phyloP scores from a whole-genome alignment of 2,888 invertebrate genomes.

The Drosophila hawaiiensis region DNA sequence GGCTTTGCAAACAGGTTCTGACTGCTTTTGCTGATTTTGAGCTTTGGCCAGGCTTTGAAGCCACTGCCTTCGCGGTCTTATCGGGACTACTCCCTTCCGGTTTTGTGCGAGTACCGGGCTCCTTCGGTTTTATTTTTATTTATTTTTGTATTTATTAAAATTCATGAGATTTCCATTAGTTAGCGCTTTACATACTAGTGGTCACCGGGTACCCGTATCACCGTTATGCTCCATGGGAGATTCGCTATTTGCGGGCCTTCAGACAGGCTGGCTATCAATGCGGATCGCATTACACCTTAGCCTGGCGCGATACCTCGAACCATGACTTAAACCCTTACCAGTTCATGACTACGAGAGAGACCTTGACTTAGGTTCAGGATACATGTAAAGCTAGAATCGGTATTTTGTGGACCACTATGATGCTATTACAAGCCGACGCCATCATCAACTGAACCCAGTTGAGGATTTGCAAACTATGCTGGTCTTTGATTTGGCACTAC shows the following conservation, averaged over 20 bases:
- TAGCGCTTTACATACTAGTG: neutral
- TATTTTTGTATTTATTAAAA: neutral
- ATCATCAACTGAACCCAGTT: neutral
- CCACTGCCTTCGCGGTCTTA: neutral
- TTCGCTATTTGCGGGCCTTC: neutral
- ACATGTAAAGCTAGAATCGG: neutral
- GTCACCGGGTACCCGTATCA: neutral
- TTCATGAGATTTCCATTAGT: neutral
- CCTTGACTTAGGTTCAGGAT: neutral
- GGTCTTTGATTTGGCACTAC: neutral
- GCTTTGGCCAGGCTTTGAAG: neutral
- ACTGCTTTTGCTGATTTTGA: too few species aligned
- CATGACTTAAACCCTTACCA: neutral
- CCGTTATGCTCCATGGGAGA: neutral
- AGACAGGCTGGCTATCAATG: too few species aligned
- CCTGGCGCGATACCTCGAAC: neutral
- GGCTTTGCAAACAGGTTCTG: neutral
- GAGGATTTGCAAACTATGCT: neutral
- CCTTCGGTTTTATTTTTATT: neutral
- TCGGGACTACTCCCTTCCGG: neutral
- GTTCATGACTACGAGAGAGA: neutral
- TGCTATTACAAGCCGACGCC: neutral
- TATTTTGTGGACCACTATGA: neutral
- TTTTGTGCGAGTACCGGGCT: neutral
- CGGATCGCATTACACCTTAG: neutral